A percentile compares a stretch with the other conserved stretches of the same genome.
Conservation (phyloP, 2,113 vertebrate species). For the Ctenodactylus gundi region DNA sequence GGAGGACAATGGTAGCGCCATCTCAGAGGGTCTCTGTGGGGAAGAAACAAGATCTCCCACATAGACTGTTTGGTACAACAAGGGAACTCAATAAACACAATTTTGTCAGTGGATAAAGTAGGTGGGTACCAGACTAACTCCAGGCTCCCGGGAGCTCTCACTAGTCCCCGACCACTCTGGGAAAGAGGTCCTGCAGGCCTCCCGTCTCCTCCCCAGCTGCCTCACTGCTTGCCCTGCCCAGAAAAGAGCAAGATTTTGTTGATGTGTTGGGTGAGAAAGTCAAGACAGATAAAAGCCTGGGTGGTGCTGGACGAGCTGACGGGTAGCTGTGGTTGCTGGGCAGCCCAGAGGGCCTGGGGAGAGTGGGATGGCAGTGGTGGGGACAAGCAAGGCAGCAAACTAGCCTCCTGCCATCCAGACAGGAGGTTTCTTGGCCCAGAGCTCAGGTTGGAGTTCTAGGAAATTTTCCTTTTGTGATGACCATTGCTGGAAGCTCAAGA, state of each 20-base stretch:
- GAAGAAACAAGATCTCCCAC: rapidly evolving
- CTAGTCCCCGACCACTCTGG: not conserved
- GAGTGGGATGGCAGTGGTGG: not conserved
- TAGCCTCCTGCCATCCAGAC: not conserved
- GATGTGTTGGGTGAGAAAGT: not conserved
- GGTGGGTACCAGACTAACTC: not conserved
- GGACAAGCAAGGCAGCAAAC: too few species aligned
- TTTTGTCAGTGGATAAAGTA: not conserved
- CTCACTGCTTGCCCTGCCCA: not conserved
- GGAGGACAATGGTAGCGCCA: rapidly evolving
- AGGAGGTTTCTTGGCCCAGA: not conserved
- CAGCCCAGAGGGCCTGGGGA: not conserved
- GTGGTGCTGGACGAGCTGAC: not conserved
- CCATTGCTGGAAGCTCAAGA: conserved; percentile 14
- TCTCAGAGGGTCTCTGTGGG: not conserved
- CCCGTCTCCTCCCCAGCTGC: not conserved
- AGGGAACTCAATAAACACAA: not conserved
- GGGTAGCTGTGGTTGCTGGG: not conserved
- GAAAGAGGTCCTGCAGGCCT: not conserved
- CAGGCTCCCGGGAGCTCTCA: not conserved
- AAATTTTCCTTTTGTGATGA: conserved; percentile 58
- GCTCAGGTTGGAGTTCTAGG: conserved; percentile 26
- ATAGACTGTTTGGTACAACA: rapidly evolving
- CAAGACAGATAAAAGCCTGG: not conserved
- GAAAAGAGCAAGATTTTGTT: not conserved